Evolutionary conservation across 2,797 vertebrate species (phyloP), one percentile per base, ranked within the genome.

Genomic region (Champsocephalus gunnari): DNA sequence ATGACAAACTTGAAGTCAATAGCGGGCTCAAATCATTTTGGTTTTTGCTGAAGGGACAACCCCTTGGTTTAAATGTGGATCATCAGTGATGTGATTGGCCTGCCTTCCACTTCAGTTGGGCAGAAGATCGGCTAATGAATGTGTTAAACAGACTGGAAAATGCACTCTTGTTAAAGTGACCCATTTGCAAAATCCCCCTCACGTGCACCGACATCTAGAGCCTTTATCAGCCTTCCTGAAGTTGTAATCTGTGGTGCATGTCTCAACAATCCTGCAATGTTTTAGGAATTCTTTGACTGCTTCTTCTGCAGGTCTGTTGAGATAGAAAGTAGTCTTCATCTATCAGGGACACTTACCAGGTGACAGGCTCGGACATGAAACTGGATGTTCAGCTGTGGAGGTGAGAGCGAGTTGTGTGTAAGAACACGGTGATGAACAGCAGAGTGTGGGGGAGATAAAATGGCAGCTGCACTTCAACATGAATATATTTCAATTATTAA

Each of bases 71-170:
- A 58, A 50, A 66, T 54, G 28, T 68, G 45, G 59, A 49, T 56
- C 12, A 1, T 3, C n/a, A 47, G 21, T 49, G 56, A 70, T 19
- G 66, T 32, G 45, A 54, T 60, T 54, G 14, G n/a, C 62, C 48
- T 70, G 65, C 73, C 79, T 81, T 75, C 75, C 64, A 55, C 68
- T 73, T 65, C 76, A 63, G 60, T 12, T 55, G 70, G 24, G 48
- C 76, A 64, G 72, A 73, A 75, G 67, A 73, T 8, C 65, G 49
- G 59, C 67, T 44, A 55, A 77, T 71, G 71, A 75, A 82, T 74
- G 81, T 59, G 81, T 68, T 73, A 55, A 85, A 73, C 71, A 73
- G 1, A 41, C 67, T 66, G 77, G 65, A 78, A 70, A 66, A 66
- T 53, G 44, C 21, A 5, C 60, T 61, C 55, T 17, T 41, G 51